Evolutionary conservation across 2,113 vertebrate species (phyloP).

Genomic region (Trichechus manatus): DNA sequence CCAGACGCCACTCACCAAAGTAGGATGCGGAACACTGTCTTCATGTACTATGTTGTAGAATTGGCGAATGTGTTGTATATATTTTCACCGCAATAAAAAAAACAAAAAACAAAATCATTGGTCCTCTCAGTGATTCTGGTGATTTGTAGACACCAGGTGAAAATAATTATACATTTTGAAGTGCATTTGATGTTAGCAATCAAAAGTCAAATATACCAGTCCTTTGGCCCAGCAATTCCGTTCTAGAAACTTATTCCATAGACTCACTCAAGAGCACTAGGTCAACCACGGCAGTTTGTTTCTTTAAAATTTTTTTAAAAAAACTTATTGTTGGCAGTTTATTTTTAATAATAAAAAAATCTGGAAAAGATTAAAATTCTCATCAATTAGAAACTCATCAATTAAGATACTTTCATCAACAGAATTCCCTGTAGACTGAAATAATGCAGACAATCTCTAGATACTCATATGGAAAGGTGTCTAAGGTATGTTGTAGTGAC

Average conservation of each 20-base stretch:
- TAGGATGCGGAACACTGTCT: no score
- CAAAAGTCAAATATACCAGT: not conserved
- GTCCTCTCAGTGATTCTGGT: not conserved
- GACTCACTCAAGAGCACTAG: not conserved
- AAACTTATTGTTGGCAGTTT: not conserved
- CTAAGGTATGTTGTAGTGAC: not conserved
- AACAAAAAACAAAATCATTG: not conserved
- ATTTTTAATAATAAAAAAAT: slow-evolving; percentile 56
- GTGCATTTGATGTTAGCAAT: not conserved
- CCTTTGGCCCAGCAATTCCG: not conserved
- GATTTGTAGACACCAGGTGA: not conserved
- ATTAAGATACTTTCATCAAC: not conserved
- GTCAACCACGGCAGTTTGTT: not conserved
- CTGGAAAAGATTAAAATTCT: not conserved
- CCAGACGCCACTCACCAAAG: no score
- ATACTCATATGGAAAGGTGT: not conserved
- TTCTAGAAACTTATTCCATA: not conserved
- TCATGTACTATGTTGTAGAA: no score
- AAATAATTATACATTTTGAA: not conserved
- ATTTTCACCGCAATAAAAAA: no score
- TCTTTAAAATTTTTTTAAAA: not conserved
- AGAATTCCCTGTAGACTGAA: not conserved
- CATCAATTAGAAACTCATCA: not conserved
- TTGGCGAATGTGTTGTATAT: no score
- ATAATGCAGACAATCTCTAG: not conserved